phyloP scores from a whole-genome alignment of 1,140 invertebrate species.

The Akabosia matsudoensis region DNA sequence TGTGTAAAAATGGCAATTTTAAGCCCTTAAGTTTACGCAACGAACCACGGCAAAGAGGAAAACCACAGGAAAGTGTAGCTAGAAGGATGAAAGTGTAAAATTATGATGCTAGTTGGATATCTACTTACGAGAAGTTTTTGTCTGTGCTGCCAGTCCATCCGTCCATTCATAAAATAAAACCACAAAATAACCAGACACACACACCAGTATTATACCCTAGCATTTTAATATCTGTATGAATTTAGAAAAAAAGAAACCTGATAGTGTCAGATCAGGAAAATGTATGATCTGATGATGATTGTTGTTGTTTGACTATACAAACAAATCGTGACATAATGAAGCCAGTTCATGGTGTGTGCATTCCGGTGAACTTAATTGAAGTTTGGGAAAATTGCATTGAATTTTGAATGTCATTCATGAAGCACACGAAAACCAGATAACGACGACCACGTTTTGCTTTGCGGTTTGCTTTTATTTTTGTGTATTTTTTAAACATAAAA shows the following conservation, averaged over 20 bases:
- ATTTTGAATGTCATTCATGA: too few species aligned
- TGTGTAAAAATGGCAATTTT: too few species aligned
- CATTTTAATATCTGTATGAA: too few species aligned
- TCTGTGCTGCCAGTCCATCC: neutral
- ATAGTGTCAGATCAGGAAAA: too few species aligned
- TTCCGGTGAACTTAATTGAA: neutral
- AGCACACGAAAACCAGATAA: neutral
- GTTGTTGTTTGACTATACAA: neutral
- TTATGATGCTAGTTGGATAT: too few species aligned
- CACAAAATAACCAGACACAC: neutral
- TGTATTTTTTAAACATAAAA: neutral
- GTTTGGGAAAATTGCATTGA: neutral
- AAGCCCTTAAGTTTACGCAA: too few species aligned
- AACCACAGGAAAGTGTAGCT: neutral
- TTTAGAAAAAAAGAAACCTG: too few species aligned
- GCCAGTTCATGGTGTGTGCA: too few species aligned
- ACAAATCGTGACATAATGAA: neutral
- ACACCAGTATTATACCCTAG: neutral
- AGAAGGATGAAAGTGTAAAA: neutral
- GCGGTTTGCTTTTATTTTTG: neutral
- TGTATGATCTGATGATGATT: neutral
- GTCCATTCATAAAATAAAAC: neutral
- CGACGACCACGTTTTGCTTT: neutral
- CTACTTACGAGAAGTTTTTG: neutral
- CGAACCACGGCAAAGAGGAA: neutral